Percentiles rank a stretch among this genome's conserved stretches.
Conservation (phyloP, 2,113 vertebrate genomes). For the Lycocorax pyrrhopterus region DNA sequence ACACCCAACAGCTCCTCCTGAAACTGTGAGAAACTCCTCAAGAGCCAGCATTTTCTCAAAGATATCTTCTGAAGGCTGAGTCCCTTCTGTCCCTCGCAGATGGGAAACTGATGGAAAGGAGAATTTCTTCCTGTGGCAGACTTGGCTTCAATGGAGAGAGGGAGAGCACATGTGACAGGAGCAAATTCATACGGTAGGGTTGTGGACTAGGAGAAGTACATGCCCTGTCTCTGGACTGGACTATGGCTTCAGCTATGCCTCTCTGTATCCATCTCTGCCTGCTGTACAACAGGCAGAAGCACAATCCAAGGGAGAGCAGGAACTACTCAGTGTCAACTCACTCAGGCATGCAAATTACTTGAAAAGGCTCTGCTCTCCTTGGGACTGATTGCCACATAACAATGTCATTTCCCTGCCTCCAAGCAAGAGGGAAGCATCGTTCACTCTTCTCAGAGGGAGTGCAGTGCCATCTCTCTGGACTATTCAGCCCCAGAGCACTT, state of each 20-base stretch:
- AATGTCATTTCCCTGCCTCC: background rate
- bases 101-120: background rate
- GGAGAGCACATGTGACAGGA: background rate
- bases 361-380: background rate
- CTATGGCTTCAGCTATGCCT: background rate
- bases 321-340: background rate
- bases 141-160: background rate
- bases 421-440: background rate
- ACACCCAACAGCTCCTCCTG: background rate
- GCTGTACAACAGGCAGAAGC: background rate
- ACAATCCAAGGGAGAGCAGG: background rate
- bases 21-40: background rate
- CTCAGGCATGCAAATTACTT: background rate
- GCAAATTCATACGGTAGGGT: background rate
- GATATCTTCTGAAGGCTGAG: background rate
- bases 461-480: background rate
- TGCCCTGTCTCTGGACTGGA: background rate
- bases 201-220: background rate
- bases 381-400: background rate
- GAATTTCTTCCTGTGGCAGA: background rate
- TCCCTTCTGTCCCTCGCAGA: background rate
- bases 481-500: background rate
- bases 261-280: background rate
- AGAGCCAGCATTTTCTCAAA: background rate
- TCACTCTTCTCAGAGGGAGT: background rate